Evolutionary conservation across 2,888 invertebrate species (phyloP), one percentile per base, ranked within the genome.

Genomic region (Sminthurinus aureus): DNA sequence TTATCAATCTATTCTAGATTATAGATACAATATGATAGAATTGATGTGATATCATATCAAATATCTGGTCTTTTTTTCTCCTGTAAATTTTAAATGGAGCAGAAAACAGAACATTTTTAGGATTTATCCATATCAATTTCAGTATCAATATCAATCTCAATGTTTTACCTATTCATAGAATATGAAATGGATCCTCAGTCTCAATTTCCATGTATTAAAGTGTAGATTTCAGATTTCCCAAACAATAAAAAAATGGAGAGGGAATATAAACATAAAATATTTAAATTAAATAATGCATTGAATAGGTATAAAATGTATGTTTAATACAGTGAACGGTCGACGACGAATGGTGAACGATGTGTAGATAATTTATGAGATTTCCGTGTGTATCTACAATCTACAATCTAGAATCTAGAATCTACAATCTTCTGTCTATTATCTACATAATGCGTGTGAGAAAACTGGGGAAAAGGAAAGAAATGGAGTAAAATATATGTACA

Each of bases 171-270:
- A 73, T 73, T 73, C 73, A 73, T 73, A 26, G 73, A 73, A 73
- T 73, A 26, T 73, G n/a, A n/a, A n/a, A n/a, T n/a, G n/a, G n/a
- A n/a, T n/a, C n/a, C n/a, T n/a, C n/a, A n/a, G n/a, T 6, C 38
- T 38, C 38, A 38, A 38, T 38, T 38, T 38, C 73, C n/a, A n/a
- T n/a, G n/a, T 26, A 73, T 73, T 73, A 24, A 73, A 73, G 73
- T 73, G 73, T 26, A 73, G 73, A 73, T 71, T n/a, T n/a, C n/a
- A 73, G 73, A 73, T 73, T 73, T 73, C 73, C 24, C 73, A 24
- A 18, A 73, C 73, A 73, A 73, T 73, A 73, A 73, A 58, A 73
- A 73, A 73, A 24, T 20, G 24, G 73, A 58, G 73, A 73, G 38
- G 38, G 38, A 38, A 38, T 38, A 73, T 73, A 73, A 73, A 73